Evolutionary conservation across 2,888 invertebrate species (phyloP).

Genomic region (Melieria crassipennis): DNA sequence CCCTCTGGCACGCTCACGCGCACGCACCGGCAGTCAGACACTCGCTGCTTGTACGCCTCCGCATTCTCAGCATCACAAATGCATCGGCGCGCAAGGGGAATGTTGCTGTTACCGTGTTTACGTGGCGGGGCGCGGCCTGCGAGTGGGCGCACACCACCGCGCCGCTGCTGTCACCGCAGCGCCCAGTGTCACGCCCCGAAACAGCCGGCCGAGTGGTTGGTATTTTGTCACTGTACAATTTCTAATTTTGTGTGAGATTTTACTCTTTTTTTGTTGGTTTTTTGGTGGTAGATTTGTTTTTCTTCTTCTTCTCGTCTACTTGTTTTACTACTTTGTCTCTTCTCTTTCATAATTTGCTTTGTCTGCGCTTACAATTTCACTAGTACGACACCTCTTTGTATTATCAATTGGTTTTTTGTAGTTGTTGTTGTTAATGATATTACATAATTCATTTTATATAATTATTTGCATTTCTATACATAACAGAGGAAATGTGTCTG

Average conservation of each 20-base stretch:
- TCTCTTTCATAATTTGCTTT: slow-evolving; percentile 36
- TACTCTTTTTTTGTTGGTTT: neutral
- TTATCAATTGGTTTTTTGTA: neutral
- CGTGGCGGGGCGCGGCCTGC: neutral
- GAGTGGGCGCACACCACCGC: neutral
- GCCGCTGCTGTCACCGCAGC: neutral
- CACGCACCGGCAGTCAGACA: slow-evolving; percentile 13
- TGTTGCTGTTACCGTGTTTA: neutral
- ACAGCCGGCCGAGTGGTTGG: too few relatives aligned
- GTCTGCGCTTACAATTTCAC: slow-evolving; percentile 47
- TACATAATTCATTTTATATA: slow-evolving; percentile 56
- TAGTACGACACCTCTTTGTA: neutral
- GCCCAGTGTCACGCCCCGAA: too few relatives aligned
- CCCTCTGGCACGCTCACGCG: too few relatives aligned
- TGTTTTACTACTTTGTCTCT: slow-evolving; percentile 59
- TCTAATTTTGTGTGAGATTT: neutral
- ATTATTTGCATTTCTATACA: slow-evolving; percentile 61
- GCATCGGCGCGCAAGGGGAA: slow-evolving; percentile 54
- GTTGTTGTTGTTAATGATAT: slow-evolving; percentile 2
- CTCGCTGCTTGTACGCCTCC: slow-evolving; percentile 55
- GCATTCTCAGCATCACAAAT: slow-evolving; percentile 62
- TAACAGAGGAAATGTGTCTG: slow-evolving; percentile 59
- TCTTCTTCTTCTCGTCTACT: slow-evolving; percentile 48
- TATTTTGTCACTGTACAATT: neutral
- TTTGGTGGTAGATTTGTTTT: slow-evolving; percentile 3